Evolutionary conservation across 2,113 vertebrate species (phyloP).

Genomic region (Stegostoma tigrinum): DNA sequence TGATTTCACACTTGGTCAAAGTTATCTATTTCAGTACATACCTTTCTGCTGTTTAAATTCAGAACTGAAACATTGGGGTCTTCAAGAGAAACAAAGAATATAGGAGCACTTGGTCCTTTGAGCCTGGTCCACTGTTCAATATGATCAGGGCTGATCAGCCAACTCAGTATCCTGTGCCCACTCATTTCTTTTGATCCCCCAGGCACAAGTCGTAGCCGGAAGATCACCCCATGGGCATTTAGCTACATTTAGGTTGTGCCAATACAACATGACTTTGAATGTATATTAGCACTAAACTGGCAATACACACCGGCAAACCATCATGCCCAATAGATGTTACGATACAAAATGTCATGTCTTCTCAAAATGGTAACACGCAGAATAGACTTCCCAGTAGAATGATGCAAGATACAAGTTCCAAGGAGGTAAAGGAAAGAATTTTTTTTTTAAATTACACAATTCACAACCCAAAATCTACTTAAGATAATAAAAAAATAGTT

Average conservation of each 20-base stretch:
- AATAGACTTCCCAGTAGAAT: background rate
- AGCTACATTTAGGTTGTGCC: background rate
- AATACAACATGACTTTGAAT: background rate
- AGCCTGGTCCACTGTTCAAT: too few species aligned
- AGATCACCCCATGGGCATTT: background rate
- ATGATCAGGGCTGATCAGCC: too few species aligned
- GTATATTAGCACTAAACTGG: background rate
- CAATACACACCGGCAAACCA: background rate
- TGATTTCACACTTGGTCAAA: background rate
- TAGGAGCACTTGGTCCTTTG: too few species aligned
- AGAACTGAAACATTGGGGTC: background rate
- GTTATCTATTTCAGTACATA: background rate
- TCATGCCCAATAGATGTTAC: background rate
- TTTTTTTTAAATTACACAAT: background rate
- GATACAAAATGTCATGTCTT: background rate
- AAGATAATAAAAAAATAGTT: background rate
- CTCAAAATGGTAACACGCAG: background rate
- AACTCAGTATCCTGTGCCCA: too few species aligned
- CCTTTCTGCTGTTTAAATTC: background rate
- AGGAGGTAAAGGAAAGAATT: background rate
- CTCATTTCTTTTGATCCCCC: too few species aligned
- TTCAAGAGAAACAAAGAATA: background rate
- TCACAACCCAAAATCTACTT: background rate
- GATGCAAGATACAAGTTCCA: background rate
- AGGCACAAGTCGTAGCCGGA: background rate